Evolutionary conservation across 2,888 invertebrate species (phyloP).

Genomic region (Ophion obscuratus): DNA sequence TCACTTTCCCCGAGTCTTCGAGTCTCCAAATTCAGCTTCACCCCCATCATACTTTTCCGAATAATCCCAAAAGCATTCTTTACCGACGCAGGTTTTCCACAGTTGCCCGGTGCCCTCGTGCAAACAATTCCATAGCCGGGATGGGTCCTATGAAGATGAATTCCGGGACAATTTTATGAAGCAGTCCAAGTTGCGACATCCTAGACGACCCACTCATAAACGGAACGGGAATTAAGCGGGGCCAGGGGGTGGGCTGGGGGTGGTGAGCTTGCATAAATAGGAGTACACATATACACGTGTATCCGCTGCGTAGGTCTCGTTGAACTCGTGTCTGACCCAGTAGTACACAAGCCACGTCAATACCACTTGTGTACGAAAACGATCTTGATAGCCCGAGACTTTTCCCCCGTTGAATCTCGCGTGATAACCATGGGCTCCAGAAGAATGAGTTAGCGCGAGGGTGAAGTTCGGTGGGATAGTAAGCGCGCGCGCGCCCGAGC

Average conservation of each 20-base stretch:
- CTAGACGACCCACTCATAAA: too few relatives aligned
- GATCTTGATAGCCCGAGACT: constrained; percentile 51
- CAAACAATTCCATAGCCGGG: neutral
- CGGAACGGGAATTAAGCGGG: too few relatives aligned
- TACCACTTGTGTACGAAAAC: constrained; percentile 17
- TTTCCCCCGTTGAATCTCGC: constrained; percentile 44
- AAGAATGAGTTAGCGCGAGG: constrained; percentile 54
- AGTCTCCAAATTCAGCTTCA: too few relatives aligned
- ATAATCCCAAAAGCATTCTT: too few relatives aligned
- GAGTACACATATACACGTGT: neutral
- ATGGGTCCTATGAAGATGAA: neutral
- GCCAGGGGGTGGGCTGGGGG: too few relatives aligned
- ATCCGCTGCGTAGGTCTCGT: constrained; percentile 3
- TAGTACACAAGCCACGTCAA: constrained; percentile 20
- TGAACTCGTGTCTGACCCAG: constrained; percentile 57
- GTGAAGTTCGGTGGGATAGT: constrained; percentile 30
- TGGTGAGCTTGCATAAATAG: neutral
- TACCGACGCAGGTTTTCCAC: too few relatives aligned
- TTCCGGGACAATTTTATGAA: too few relatives aligned
- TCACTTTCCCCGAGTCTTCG: too few relatives aligned
- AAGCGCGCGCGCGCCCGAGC: constrained; percentile 46
- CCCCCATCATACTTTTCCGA: too few relatives aligned
- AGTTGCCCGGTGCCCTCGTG: too few relatives aligned
- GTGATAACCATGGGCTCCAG: constrained; percentile 46
- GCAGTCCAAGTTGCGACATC: too few relatives aligned